Percentiles rank a stretch among this genome's conserved stretches.
Evolutionary conservation across 2,113 vertebrate species (phyloP).

Genomic region (Morone chrysops): DNA sequence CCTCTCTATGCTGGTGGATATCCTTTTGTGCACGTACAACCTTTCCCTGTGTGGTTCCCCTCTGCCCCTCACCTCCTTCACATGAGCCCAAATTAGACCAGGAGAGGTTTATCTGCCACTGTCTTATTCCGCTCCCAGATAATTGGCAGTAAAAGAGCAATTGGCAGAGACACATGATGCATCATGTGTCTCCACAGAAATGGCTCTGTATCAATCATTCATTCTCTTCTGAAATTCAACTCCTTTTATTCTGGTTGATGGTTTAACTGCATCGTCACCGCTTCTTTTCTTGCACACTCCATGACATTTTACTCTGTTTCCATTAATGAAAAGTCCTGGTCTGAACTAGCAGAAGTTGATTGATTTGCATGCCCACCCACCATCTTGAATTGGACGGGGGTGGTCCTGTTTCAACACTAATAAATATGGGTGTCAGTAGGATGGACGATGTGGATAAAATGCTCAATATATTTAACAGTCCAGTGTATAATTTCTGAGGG

Average conservation of each 20-base stretch:
- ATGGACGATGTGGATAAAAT: no score
- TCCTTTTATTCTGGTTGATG: conserved; percentile 7
- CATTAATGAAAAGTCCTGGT: background rate
- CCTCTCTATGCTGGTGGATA: conserved; percentile 95
- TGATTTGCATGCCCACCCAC: conserved; percentile 20
- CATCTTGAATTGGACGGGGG: no score
- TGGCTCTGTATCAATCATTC: background rate
- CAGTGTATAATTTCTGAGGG: no score
- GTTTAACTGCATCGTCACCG: conserved; percentile 10
- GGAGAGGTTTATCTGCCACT: conserved; percentile 10
- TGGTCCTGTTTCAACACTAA: no score
- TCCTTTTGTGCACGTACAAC: conserved; percentile 84
- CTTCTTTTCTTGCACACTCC: conserved; percentile 23
- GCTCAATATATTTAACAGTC: no score
- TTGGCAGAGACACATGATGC: background rate
- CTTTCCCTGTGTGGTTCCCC: conserved; percentile 56
- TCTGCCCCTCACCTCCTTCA: conserved; percentile 49
- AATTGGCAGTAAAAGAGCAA: background rate
- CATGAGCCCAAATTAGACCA: conserved; percentile 1
- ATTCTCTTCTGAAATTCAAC: background rate
- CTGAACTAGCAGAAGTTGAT: background rate
- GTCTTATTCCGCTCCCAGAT: background rate
- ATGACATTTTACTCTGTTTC: background rate
- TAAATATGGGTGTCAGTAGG: no score
- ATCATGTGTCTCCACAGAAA: background rate